These are phyloP conservation scores for Panurus biarmicus DNA, from an alignment of 2,113 vertebrate genomes.

Conservation along the genomic window DNA sequence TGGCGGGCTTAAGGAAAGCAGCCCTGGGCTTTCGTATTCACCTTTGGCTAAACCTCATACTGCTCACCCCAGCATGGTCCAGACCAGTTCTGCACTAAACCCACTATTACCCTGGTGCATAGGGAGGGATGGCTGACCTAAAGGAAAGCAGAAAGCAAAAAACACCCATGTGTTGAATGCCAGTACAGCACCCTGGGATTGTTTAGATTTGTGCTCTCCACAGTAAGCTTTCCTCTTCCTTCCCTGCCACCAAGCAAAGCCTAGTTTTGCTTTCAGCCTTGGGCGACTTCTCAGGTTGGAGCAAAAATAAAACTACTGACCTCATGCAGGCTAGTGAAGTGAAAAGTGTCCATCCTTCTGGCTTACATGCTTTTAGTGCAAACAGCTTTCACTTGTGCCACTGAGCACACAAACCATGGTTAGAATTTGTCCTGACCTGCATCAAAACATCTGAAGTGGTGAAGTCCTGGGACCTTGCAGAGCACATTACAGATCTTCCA, in stretches of 20 bases:
- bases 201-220: neutral
- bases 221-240: neutral
- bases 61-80: fast-evolving
- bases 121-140: neutral
- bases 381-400: neutral
- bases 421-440: neutral
- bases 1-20: neutral
- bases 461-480: neutral
- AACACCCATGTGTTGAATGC: fast-evolving
- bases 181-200: neutral
- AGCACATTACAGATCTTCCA: neutral
- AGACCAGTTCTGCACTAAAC: neutral
- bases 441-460: neutral
- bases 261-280: neutral
- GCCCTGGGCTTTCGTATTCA: neutral
- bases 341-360: neutral
- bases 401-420: neutral
- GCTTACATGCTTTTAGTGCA: neutral
- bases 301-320: neutral
- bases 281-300: neutral
- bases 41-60: neutral
- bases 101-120: fast-evolving
- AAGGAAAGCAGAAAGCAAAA: neutral
- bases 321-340: neutral
- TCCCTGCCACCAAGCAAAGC: neutral